A percentile compares a stretch with the other conserved stretches of the same genome.
Conservation (phyloP, 2,888 invertebrate species). For the Apodemia hepburni region DNA sequence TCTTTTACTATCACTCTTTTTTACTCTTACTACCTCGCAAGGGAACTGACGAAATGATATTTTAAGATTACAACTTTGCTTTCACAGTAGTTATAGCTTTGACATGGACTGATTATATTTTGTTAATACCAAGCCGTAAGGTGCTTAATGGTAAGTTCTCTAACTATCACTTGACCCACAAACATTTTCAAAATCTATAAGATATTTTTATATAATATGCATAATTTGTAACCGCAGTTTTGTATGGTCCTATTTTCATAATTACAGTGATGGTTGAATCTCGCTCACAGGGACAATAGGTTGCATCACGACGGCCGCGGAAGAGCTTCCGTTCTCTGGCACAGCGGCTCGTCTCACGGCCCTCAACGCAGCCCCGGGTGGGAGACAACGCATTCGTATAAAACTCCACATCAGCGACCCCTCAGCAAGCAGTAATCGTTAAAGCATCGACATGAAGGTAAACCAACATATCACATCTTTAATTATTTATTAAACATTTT, state of each 20-base stretch:
- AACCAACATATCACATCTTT: constrained; percentile 28
- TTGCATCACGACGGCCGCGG: constrained; percentile 59
- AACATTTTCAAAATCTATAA: neutral
- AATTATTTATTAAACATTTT: neutral
- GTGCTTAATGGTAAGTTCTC: neutral
- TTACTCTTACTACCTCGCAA: neutral
- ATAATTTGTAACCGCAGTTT: constrained; percentile 16
- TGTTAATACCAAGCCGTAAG: too few relatives aligned
- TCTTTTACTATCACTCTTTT: too few relatives aligned
- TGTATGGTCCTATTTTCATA: constrained; percentile 31
- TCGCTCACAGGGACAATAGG: constrained; percentile 54
- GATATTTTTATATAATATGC: constrained; percentile 2
- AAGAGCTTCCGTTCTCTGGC: constrained; percentile 56
- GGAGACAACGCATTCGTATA: constrained; percentile 66
- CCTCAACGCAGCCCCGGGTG: constrained; percentile 49
- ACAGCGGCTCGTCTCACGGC: constrained; percentile 44
- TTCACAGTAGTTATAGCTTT: neutral
- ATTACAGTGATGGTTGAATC: constrained; percentile 35
- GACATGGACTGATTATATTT: too few relatives aligned
- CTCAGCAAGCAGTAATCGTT: constrained; percentile 63
- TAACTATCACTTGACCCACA: neutral
- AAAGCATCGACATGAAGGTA: constrained; percentile 76
- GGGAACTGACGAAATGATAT: neutral
- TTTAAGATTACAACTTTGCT: neutral
- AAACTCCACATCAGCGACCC: constrained; percentile 54